Evolutionary conservation across 2,797 vertebrate genomes (phyloP).

Genomic region (Onychomys torridus): DNA sequence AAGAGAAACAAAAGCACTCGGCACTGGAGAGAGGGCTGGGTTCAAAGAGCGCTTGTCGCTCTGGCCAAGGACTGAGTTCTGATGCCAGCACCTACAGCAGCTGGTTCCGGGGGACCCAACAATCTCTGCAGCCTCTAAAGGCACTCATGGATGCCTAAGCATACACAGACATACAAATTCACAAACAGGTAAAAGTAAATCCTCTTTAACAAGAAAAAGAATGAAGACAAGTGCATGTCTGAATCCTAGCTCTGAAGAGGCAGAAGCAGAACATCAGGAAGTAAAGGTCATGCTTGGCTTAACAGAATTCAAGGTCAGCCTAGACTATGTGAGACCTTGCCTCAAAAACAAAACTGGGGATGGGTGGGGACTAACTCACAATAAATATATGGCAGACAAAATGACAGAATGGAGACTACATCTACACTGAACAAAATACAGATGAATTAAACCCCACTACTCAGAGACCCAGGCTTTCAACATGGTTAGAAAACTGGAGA

Average conservation of each 20-base stretch:
- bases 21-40: background rate
- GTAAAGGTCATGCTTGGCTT: background rate
- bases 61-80: background rate
- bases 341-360: background rate
- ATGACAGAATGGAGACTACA: slow-evolving; percentile 17
- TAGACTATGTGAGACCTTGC: background rate
- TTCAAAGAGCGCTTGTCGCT: background rate
- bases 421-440: slow-evolving; percentile 41
- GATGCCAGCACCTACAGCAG: background rate
- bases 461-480: slow-evolving; percentile 4
- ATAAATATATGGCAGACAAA: slow-evolving; percentile 38
- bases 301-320: background rate
- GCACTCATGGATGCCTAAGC: too few relatives aligned
- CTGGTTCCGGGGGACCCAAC: background rate
- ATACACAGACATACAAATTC: background rate
- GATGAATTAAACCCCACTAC: slow-evolving; percentile 4
- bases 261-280: background rate
- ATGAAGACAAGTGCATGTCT: background rate
- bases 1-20: background rate
- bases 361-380: background rate
- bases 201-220: background rate
- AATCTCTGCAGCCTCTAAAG: background rate
- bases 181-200: background rate
- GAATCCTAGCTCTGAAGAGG: background rate
- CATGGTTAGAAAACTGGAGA: slow-evolving; percentile 17